Conservation (phyloP, 2,797 vertebrate genomes). For the Hydrocynus forskahlii region DNA sequence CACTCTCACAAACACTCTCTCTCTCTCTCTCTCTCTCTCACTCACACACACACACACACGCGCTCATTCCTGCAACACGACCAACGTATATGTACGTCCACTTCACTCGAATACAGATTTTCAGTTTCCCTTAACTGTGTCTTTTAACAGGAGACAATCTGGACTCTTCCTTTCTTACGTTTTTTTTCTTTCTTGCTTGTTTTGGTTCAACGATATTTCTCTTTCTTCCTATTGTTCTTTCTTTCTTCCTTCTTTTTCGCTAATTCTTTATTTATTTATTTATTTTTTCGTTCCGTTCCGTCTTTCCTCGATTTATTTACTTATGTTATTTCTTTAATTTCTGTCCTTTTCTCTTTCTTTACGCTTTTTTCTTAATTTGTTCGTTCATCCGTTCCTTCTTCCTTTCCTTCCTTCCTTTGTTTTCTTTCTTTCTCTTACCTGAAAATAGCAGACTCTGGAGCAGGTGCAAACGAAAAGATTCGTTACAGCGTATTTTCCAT, state of each 20-base stretch:
- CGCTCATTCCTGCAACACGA: neutral
- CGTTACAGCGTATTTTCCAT: neutral
- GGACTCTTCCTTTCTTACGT: neutral
- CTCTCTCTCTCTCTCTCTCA: too few species aligned
- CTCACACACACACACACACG: constrained; percentile 15
- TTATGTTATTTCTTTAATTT: neutral
- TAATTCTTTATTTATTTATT: neutral
- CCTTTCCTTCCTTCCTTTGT: neutral
- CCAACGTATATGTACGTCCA: neutral
- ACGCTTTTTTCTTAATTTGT: too few species aligned
- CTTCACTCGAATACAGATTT: constrained; percentile 10
- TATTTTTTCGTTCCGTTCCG: neutral
- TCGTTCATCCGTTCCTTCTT: too few species aligned
- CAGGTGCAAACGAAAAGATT: neutral
- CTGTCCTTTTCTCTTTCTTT: neutral
- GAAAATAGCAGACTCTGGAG: neutral
- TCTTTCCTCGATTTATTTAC: too few species aligned
- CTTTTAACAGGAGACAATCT: neutral
- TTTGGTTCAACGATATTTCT: neutral
- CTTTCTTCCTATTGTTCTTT: neutral
- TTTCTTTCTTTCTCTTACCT: neutral
- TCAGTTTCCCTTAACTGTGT: too few species aligned
- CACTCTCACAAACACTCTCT: constrained; percentile 27
- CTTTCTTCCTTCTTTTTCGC: too few species aligned
- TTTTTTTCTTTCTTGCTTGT: neutral